These are phyloP conservation scores for Cephalopachus bancanus DNA, from an alignment of 2,797 vertebrate species.

Conservation along the genomic window DNA sequence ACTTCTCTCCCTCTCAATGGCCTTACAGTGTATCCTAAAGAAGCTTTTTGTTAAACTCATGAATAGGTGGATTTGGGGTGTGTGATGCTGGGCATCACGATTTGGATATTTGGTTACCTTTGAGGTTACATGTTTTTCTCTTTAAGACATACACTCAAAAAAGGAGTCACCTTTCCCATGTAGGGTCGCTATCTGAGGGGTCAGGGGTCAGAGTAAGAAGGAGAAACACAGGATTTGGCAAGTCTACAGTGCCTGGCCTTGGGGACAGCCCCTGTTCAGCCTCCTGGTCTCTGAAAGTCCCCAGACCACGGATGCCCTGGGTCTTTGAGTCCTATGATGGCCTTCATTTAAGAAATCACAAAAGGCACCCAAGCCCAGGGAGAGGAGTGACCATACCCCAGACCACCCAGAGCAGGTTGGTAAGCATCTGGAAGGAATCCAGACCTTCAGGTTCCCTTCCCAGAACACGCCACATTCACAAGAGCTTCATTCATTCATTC, in stretches of 20 bases:
- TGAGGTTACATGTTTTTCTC: conserved; percentile 75
- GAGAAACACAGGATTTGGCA: not conserved
- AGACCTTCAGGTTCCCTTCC: not conserved
- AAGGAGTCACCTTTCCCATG: conserved; percentile 72
- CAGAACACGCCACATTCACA: not conserved
- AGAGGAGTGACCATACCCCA: not conserved
- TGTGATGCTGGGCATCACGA: conserved; percentile 75
- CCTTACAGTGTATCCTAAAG: conserved; percentile 89
- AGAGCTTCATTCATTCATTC: not conserved
- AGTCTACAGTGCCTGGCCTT: not conserved
- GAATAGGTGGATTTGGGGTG: conserved; percentile 87
- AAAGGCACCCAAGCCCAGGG: not conserved
- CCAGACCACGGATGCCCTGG: not conserved
- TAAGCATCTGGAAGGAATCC: not conserved
- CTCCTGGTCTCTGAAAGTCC: not conserved
- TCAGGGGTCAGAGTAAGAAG: not conserved
- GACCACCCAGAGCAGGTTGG: not conserved
- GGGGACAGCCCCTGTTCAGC: not conserved
- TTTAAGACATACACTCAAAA: conserved; percentile 69
- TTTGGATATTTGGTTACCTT: conserved; percentile 82
- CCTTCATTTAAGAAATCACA: not conserved
- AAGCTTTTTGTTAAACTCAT: conserved; percentile 90
- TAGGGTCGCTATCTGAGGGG: not conserved
- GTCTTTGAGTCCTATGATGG: not conserved
- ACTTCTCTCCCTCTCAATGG: conserved; percentile 88